Evolutionary conservation across 2,113 vertebrate genomes (phyloP).

Genomic region (Octodon degus): DNA sequence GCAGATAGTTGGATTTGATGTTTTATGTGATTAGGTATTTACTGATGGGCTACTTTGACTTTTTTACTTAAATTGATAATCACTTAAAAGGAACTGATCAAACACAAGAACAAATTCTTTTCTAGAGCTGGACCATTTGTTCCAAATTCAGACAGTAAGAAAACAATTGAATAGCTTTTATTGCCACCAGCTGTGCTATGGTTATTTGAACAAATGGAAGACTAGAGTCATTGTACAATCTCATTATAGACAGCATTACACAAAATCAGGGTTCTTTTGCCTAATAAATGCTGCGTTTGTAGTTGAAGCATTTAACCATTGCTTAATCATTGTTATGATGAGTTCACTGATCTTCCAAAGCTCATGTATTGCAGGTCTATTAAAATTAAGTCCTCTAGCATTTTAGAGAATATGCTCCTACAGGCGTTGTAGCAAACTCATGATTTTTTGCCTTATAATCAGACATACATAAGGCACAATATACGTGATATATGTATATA

Average conservation of each 20-base stretch:
- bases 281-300: constrained; percentile 55
- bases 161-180: constrained; percentile 76
- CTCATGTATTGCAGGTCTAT: not conserved
- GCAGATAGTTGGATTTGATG: constrained; percentile 58
- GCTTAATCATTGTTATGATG: not conserved
- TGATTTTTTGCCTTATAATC: not conserved
- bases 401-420: constrained; percentile 30
- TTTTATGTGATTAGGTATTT: constrained; percentile 68
- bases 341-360: not conserved
- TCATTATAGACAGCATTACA: constrained; percentile 64
- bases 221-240: constrained; percentile 67
- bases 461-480: not conserved
- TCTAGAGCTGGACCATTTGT: constrained; percentile 69
- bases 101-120: constrained; percentile 63
- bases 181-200: constrained; percentile 68
- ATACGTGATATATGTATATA: not conserved
- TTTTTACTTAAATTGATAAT: constrained; percentile 66
- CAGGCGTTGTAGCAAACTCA: not conserved
- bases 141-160: constrained; percentile 67
- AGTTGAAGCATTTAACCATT: constrained; percentile 22
- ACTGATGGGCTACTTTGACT: constrained; percentile 67
- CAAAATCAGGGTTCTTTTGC: constrained; percentile 43
- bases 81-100: constrained; percentile 64
- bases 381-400: not conserved
- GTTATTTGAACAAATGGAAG: constrained; percentile 71